A percentile compares a stretch with the other conserved stretches of the same genome.
phyloP scores from a whole-genome alignment of 2,797 vertebrate species.

The Ficedula albicollis region DNA sequence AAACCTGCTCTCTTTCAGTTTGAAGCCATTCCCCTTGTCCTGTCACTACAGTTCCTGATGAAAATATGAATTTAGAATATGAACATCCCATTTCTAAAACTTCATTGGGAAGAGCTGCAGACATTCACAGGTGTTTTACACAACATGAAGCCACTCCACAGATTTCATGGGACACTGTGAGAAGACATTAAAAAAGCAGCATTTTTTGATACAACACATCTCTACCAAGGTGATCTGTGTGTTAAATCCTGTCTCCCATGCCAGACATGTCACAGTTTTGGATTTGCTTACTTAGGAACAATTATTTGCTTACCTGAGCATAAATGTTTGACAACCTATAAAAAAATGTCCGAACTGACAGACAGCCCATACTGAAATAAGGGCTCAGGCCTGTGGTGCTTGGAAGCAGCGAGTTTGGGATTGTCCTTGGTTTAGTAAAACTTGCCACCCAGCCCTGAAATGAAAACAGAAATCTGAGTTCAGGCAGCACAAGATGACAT shows the following conservation, averaged over 20 bases:
- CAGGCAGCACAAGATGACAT: neutral
- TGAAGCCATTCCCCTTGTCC: neutral
- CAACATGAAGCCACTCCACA: neutral
- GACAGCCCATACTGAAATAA: constrained; percentile 90
- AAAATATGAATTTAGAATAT: neutral
- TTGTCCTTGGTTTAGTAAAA: constrained; percentile 89
- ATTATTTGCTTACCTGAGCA: constrained; percentile 85
- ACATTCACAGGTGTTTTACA: neutral
- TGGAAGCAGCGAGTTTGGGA: constrained; percentile 89
- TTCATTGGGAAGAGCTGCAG: neutral
- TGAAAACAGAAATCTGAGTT: neutral
- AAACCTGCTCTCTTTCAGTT: neutral
- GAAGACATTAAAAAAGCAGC: neutral
- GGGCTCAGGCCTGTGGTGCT: constrained; percentile 92
- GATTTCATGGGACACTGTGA: neutral
- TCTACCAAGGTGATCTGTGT: accelerated
- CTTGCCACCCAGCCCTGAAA: constrained; percentile 89
- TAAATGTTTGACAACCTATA: constrained; percentile 91
- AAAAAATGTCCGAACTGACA: constrained; percentile 92
- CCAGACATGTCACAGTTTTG: neutral
- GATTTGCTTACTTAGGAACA: neutral
- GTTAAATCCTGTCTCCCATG: neutral
- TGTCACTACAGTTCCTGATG: neutral
- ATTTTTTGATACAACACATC: neutral
- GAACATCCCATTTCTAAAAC: neutral